Evolutionary conservation across 2,113 vertebrate species (phyloP).

Genomic region (Megaceryle torquata): DNA sequence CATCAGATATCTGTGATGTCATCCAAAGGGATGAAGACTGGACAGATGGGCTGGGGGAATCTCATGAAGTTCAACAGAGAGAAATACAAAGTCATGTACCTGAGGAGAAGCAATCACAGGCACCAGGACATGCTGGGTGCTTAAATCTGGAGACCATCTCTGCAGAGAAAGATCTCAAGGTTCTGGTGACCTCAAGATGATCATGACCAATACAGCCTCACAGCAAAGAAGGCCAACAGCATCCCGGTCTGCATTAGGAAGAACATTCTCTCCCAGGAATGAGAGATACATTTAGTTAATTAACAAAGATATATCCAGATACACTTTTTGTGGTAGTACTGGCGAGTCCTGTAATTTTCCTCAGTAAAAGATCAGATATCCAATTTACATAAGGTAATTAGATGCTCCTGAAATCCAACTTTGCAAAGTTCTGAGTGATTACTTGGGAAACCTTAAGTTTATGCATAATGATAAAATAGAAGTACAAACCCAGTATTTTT

Average conservation of each 20-base stretch:
- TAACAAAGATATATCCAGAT: not conserved
- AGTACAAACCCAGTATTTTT: not conserved
- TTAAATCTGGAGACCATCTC: not conserved
- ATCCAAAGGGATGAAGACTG: not conserved
- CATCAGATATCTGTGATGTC: too few species aligned
- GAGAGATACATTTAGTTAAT: not conserved
- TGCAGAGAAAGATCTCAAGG: not conserved
- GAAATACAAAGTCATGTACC: not conserved
- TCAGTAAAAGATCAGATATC: not conserved
- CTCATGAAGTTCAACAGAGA: not conserved
- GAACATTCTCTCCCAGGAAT: not conserved
- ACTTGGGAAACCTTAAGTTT: not conserved
- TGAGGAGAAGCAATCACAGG: not conserved
- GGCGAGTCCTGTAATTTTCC: not conserved
- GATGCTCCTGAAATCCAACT: not conserved
- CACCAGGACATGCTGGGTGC: not conserved
- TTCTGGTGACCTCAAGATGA: not conserved
- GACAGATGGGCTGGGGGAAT: not conserved
- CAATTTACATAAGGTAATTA: not conserved
- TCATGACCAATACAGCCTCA: not conserved
- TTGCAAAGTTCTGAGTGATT: not conserved
- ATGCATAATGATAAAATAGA: not conserved
- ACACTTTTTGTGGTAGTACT: not conserved
- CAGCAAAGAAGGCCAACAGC: not conserved
- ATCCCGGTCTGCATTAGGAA: not conserved